Evolutionary conservation across 2,888 invertebrate genomes (phyloP).

Genomic region (Meiosimyza decipiens): DNA sequence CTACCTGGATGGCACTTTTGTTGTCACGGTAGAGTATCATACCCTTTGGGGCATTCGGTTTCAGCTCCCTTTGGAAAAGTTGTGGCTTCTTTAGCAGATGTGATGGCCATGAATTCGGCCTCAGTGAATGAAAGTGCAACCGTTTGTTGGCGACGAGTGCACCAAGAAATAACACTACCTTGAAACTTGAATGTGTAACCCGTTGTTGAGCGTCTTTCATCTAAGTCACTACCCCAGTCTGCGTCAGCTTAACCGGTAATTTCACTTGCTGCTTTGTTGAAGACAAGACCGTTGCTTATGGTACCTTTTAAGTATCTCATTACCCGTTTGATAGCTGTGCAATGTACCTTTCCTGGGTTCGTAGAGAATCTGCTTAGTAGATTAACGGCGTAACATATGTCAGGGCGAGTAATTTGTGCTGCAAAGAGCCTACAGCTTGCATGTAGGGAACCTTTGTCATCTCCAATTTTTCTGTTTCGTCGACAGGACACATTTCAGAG

Average conservation of each 20-base stretch:
- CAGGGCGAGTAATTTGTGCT: conserved; percentile 40
- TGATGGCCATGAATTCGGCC: conserved; percentile 33
- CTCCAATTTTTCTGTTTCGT: conserved; percentile 35
- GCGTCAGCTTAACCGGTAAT: conserved; percentile 38
- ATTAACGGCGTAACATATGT: conserved; percentile 39
- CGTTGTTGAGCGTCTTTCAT: conserved; percentile 31
- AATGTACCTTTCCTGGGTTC: conserved; percentile 38
- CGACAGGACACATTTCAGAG: conserved; percentile 40
- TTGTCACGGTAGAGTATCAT: conserved; percentile 22
- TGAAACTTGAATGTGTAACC: conserved; percentile 32
- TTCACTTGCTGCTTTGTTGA: conserved; percentile 10
- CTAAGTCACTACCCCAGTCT: conserved; percentile 39
- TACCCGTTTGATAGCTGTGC: conserved; percentile 37
- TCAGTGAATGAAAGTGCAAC: conserved; percentile 31
- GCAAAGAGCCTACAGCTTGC: too few relatives aligned
- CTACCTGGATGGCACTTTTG: conserved; percentile 26
- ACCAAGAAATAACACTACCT: conserved; percentile 23
- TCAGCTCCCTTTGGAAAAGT: conserved; percentile 31
- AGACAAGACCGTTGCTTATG: neutral
- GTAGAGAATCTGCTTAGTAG: conserved; percentile 34
- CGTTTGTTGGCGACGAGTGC: conserved; percentile 21
- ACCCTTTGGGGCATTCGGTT: neutral
- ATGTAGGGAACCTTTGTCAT: too few relatives aligned
- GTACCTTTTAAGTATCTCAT: conserved; percentile 39
- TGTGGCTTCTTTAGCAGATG: conserved; percentile 39